Evolutionary conservation across 2,113 vertebrate genomes (phyloP).

Genomic region (Nesogale talazaci): DNA sequence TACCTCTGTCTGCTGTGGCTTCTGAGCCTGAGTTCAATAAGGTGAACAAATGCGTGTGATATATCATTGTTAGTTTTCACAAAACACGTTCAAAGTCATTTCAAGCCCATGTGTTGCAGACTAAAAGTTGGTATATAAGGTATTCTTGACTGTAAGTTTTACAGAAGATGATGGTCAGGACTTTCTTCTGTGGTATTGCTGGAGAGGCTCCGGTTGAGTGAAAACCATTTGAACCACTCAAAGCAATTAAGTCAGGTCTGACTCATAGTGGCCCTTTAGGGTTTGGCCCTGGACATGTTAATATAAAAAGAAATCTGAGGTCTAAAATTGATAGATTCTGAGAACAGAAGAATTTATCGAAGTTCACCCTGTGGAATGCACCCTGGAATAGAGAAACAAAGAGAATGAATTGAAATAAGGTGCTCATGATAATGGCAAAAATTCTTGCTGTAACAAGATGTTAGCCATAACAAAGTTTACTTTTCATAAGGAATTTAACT

Average conservation of each 20-base stretch:
- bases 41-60: not conserved
- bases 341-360: not conserved
- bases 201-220: not conserved
- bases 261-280: too few species aligned
- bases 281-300: not conserved
- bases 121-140: not conserved
- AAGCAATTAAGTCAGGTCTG: too few species aligned
- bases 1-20: not conserved
- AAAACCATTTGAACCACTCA: not conserved
- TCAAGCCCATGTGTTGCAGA: not conserved
- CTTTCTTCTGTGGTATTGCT: not conserved
- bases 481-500: not conserved
- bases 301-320: not conserved
- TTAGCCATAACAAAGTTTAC: not conserved
- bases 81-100: not conserved
- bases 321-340: not conserved
- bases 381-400: not conserved
- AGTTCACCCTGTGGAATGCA: not conserved
- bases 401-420: not conserved
- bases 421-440: not conserved
- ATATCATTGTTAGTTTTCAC: not conserved
- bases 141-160: not conserved
- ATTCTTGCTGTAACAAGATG: not conserved
- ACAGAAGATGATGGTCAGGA: not conserved
- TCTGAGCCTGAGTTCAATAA: not conserved